Percentiles rank a stretch among this genome's conserved stretches.
Evolutionary conservation across 2,113 vertebrate genomes (phyloP).

Genomic region (Pachypanchax playfairii): DNA sequence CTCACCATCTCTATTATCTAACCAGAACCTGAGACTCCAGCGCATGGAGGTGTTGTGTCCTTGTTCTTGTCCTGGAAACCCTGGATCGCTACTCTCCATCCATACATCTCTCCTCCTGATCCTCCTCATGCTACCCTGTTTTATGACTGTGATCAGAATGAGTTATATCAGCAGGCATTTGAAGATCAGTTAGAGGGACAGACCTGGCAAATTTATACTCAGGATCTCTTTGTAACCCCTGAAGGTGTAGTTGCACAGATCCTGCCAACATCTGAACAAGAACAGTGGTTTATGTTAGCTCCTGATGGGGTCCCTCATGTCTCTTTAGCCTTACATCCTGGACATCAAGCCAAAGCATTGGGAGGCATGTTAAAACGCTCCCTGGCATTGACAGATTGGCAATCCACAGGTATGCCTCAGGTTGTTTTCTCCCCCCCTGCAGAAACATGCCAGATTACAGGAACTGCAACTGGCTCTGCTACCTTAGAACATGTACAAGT

Average conservation of each 20-base stretch:
- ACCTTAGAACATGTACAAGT: too few relatives aligned
- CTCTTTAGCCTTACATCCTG: background rate
- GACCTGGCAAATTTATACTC: background rate
- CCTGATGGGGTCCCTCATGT: background rate
- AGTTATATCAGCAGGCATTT: too few relatives aligned
- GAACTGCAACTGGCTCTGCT: fast-evolving
- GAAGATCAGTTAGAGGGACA: too few relatives aligned
- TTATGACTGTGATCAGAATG: too few relatives aligned
- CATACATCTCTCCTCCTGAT: too few relatives aligned
- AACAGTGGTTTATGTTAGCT: background rate
- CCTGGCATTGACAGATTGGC: background rate
- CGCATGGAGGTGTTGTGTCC: too few relatives aligned
- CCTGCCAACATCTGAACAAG: background rate
- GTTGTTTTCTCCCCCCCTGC: background rate
- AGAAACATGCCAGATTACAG: background rate
- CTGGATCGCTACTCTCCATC: too few relatives aligned
- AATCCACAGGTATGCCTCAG: background rate
- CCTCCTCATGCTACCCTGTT: too few relatives aligned
- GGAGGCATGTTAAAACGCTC: background rate
- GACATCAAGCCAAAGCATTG: background rate
- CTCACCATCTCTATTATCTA: too few relatives aligned
- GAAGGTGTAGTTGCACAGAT: background rate
- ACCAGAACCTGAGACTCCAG: too few relatives aligned
- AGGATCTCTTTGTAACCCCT: background rate
- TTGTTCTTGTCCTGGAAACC: too few relatives aligned